Evolutionary conservation across 2,888 invertebrate species (phyloP), one percentile per base, ranked within the genome.

Genomic region (Lepidonotus clava): DNA sequence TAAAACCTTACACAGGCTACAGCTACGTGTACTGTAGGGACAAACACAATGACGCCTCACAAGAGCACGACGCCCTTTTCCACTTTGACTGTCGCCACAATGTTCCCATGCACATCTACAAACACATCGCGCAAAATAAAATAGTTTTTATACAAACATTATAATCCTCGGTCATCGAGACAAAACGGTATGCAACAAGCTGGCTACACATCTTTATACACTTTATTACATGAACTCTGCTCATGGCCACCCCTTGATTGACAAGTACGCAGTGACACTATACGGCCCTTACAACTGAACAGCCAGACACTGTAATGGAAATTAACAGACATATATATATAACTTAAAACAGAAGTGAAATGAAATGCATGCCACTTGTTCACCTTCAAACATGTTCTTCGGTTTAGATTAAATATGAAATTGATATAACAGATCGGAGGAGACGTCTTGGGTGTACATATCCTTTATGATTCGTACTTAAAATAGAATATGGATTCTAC

Each of bases 71-170:
- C n/a, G n/a, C n/a, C n/a, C n/a, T 53, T 61, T 24, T 28, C 61
- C 1, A 1, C 61, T 61, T 32, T 28, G 28, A 28, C 14, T 32
- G 24, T n/a, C 5, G 61, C 11, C 61, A 61, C 61, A n/a, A n/a
- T n/a, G n/a, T 61, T 24, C 61, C 28, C 24, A 61, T 61, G 61
- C 61, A 61, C 61, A 4, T 28, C 61, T 61, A 61, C 61, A 61
- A 1, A 61, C 28, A 24, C 61, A n/a, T 18, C 28, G 24, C 61
- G 24, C 21, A 61, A n/a, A 61, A 61, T n/a, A 61, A n/a, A 61
- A 24, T 18, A 61, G 24, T n/a, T 28, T 61, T 61, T 61, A n/a
- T 61, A 61, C 61, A 61, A 61, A 61, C 61, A 61, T 61, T 61
- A 61, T 61, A 61, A 61, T 61, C 61, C 14, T 61, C 11, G 5